Evolutionary conservation across 2,888 invertebrate genomes (phyloP).

Genomic region (Falcaria lacertinaria): DNA sequence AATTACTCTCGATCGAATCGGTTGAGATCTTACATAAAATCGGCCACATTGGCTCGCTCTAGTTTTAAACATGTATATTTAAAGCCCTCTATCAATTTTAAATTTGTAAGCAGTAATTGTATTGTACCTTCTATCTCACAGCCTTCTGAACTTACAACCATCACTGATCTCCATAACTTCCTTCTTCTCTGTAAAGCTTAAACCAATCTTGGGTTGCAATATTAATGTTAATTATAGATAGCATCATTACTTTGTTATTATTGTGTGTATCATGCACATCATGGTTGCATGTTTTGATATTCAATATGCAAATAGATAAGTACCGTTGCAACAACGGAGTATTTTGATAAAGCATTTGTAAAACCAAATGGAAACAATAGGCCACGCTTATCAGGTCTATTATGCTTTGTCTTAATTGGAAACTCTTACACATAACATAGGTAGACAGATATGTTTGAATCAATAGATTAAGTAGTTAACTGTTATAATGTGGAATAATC

Average conservation of each 20-base stretch:
- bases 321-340: not conserved
- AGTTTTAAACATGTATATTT: too few relatives aligned
- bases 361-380: not conserved
- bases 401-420: not conserved
- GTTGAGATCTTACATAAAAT: too few relatives aligned
- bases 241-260: slow-evolving; percentile 1
- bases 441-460: slow-evolving; percentile 3
- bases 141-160: too few relatives aligned
- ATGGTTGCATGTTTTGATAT: not conserved
- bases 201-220: not conserved
- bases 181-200: too few relatives aligned
- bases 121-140: too few relatives aligned
- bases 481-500: not conserved
- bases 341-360: not conserved
- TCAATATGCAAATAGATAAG: not conserved
- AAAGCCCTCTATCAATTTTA: too few relatives aligned
- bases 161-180: too few relatives aligned
- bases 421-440: too few relatives aligned
- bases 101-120: too few relatives aligned
- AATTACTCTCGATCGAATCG: too few relatives aligned
- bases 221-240: not conserved
- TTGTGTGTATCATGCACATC: not conserved
- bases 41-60: too few relatives aligned
- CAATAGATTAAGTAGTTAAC: slow-evolving; percentile 9
- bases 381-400: not conserved